Evolutionary conservation across 2,797 vertebrate species (phyloP).

Genomic region (Gobionotothen gibberifrons): DNA sequence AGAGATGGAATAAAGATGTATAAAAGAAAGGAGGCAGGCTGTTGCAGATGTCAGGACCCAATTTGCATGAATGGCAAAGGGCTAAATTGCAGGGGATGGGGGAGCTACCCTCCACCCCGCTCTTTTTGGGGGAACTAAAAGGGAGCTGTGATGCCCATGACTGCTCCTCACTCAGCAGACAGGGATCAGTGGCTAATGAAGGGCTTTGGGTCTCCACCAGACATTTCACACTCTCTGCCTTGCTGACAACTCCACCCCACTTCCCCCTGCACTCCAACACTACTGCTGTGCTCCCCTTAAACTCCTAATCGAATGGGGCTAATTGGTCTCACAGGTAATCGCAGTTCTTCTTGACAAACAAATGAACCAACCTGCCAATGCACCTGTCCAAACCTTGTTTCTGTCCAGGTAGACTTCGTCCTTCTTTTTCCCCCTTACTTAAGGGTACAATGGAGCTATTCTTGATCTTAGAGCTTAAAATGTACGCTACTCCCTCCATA

Average conservation of each 20-base stretch:
- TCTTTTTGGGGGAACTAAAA: conserved; percentile 71
- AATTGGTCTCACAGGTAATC: conserved; percentile 89
- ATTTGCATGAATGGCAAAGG: conserved; percentile 87
- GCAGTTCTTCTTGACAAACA: conserved; percentile 76
- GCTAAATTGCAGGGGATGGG: conserved; percentile 82
- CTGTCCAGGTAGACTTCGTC: conserved; percentile 7
- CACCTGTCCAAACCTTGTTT: conserved; percentile 16
- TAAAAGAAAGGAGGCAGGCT: conserved; percentile 77
- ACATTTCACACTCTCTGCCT: conserved; percentile 85
- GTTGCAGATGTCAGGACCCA: conserved; percentile 84
- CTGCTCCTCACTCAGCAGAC: conserved; percentile 81
- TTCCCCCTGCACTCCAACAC: conserved; percentile 73
- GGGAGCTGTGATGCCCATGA: conserved; percentile 78
- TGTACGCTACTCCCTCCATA: conserved; percentile 77
- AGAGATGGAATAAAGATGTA: conserved; percentile 81
- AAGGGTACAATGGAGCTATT: conserved; percentile 77
- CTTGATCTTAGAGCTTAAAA: conserved; percentile 82
- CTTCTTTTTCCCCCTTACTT: conserved; percentile 41
- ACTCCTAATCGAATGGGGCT: conserved; percentile 80
- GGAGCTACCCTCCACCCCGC: conserved; percentile 65
- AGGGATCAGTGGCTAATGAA: conserved; percentile 87
- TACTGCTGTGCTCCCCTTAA: conserved; percentile 73
- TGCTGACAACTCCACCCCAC: conserved; percentile 84
- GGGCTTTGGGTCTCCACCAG: conserved; percentile 79
- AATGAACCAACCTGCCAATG: conserved; percentile 44